Evolutionary conservation across 2,888 invertebrate species (phyloP).

Genomic region (Drosophila algonquin): DNA sequence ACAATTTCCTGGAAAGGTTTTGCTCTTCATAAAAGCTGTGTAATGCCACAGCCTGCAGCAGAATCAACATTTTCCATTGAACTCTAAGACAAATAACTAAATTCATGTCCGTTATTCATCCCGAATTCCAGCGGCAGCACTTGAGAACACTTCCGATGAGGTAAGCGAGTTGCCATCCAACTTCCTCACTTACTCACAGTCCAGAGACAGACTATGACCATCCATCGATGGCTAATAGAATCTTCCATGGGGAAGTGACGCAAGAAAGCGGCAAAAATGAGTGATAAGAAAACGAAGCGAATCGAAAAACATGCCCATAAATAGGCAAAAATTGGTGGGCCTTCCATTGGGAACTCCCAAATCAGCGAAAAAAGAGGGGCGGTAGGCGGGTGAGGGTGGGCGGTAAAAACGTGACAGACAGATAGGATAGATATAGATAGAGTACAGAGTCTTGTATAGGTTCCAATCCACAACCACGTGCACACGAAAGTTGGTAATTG

Average conservation of each 20-base stretch:
- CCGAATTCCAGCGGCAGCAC: neutral
- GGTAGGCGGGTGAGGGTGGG: neutral
- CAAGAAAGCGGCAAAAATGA: neutral
- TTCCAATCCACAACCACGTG: slow-evolving; percentile 17
- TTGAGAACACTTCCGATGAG: slow-evolving; percentile 17
- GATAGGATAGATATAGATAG: slow-evolving; percentile 7
- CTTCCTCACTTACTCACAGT: slow-evolving; percentile 30
- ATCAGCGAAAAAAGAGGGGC: neutral
- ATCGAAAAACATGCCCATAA: slow-evolving; percentile 68
- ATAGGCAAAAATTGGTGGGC: slow-evolving; percentile 59
- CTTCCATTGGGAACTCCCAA: slow-evolving; percentile 30
- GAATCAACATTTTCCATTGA: neutral
- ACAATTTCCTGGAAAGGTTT: too few relatives aligned
- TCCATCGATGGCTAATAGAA: slow-evolving; percentile 39
- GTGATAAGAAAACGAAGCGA: slow-evolving; percentile 57
- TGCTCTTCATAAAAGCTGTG: too few relatives aligned
- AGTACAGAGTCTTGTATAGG: too few relatives aligned
- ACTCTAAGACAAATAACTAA: neutral
- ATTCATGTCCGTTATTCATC: neutral
- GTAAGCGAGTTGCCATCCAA: slow-evolving; percentile 1
- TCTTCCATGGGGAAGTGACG: neutral
- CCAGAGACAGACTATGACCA: slow-evolving; percentile 10
- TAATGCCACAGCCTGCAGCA: too few relatives aligned
- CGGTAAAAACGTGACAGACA: slow-evolving; percentile 6
- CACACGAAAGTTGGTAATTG: slow-evolving; percentile 1